A percentile compares a stretch with the other conserved stretches of the same genome.
Evolutionary conservation across 2,797 vertebrate genomes (phyloP).

Genomic region (Platalea minor): DNA sequence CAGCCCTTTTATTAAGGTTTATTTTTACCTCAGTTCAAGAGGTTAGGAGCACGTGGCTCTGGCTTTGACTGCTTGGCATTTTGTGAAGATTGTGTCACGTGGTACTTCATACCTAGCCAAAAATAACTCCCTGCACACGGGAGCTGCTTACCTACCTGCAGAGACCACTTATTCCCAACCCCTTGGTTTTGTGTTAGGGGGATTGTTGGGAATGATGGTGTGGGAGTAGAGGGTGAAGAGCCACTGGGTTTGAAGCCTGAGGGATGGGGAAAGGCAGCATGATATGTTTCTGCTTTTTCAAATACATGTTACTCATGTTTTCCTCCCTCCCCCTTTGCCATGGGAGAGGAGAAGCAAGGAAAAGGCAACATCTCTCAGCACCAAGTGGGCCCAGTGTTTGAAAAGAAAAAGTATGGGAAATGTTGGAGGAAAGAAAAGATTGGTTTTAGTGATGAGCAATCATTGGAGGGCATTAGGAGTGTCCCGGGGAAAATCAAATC

Average conservation of each 20-base stretch:
- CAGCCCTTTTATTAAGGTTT: conserved; percentile 44
- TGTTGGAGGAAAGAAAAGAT: background rate
- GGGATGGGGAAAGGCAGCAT: background rate
- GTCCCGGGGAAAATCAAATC: background rate
- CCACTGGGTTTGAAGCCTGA: background rate
- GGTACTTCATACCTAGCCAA: background rate
- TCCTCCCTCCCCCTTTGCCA: background rate
- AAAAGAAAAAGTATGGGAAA: background rate
- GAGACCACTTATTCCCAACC: background rate
- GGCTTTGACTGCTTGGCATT: conserved; percentile 52
- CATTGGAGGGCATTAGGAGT: background rate
- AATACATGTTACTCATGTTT: background rate
- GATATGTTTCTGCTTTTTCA: background rate
- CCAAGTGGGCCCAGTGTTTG: background rate
- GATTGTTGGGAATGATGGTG: background rate
- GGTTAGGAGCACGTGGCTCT: background rate
- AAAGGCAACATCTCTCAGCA: background rate
- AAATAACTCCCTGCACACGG: conserved; percentile 21
- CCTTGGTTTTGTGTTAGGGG: background rate
- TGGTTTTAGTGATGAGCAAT: background rate
- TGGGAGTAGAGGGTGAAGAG: background rate
- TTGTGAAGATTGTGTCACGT: background rate
- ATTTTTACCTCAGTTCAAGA: conserved; percentile 52
- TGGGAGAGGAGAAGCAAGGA: background rate
- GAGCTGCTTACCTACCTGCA: background rate